Conservation (phyloP, 2,888 invertebrate species). For the Hyles lineata region DNA sequence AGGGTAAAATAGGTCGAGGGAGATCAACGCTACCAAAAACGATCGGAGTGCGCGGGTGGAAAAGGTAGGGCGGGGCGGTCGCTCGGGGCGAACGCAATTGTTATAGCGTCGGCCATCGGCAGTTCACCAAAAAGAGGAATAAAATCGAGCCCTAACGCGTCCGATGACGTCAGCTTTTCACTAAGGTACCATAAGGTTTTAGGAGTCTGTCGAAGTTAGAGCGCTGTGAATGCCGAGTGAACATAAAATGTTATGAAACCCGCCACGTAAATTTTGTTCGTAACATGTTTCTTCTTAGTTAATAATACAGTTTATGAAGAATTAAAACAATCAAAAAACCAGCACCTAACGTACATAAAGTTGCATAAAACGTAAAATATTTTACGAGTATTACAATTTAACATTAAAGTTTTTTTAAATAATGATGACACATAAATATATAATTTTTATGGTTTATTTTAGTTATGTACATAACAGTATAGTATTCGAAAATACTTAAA, state of each 20-base stretch:
- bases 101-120: slow-evolving; percentile 24
- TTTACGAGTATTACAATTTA: too few relatives aligned
- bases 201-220: slow-evolving; percentile 39
- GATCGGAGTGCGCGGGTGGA: slow-evolving; percentile 57
- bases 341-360: too few relatives aligned
- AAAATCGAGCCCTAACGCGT: slow-evolving; percentile 36
- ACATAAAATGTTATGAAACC: neutral
- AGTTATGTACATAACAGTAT: too few relatives aligned
- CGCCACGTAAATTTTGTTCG: neutral
- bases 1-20: slow-evolving; percentile 71
- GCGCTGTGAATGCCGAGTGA: slow-evolving; percentile 28
- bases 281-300: neutral
- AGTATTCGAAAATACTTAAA: too few relatives aligned
- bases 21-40: slow-evolving; percentile 67
- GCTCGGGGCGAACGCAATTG: slow-evolving; percentile 29
- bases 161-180: slow-evolving; percentile 68
- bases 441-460: too few relatives aligned
- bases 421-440: too few relatives aligned
- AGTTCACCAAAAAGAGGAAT: slow-evolving; percentile 24
- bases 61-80: slow-evolving; percentile 46
- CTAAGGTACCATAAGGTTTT: slow-evolving; percentile 59
- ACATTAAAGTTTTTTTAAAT: too few relatives aligned
- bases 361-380: too few relatives aligned
- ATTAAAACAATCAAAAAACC: too few relatives aligned
- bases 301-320: too few relatives aligned